These are phyloP conservation scores for Epiblema foenella DNA, from an alignment of 2,888 invertebrate species.

Conservation along the genomic window DNA sequence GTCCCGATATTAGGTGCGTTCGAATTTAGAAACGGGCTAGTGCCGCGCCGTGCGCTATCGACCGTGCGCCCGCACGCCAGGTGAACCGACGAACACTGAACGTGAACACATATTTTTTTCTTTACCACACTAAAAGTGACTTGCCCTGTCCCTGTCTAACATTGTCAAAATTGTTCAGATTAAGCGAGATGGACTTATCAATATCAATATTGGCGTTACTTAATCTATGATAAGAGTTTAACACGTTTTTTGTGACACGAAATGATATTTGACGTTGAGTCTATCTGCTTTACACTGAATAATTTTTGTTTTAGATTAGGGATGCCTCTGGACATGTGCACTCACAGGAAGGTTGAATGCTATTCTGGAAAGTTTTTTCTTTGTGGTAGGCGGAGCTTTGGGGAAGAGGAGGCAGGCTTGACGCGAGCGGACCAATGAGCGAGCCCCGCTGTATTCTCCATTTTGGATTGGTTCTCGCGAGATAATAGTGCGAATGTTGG, in stretches of 20 bases:
- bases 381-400: conserved; percentile 78
- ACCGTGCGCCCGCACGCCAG: conserved; percentile 75
- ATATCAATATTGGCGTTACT: conserved; percentile 59
- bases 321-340: conserved; percentile 64
- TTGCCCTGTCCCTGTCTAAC: conserved; percentile 67
- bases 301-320: conserved; percentile 60
- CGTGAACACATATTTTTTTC: conserved; percentile 66
- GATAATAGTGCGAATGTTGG: conserved; percentile 83
- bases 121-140: conserved; percentile 71
- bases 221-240: conserved; percentile 62
- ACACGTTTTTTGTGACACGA: conserved; percentile 57
- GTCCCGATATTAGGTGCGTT: conserved; percentile 62
- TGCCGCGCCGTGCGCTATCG: conserved; percentile 62
- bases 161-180: conserved; percentile 42
- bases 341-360: conserved; percentile 65
- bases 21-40: conserved; percentile 61
- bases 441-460: conserved; percentile 51
- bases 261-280: conserved; percentile 60
- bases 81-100: conserved; percentile 74
- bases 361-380: conserved; percentile 67
- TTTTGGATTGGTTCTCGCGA: conserved; percentile 72
- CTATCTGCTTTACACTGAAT: conserved; percentile 55
- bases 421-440: conserved; percentile 63
- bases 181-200: conserved; percentile 67
- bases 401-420: conserved; percentile 79